These are phyloP conservation scores for Pteromalus puparum DNA, from an alignment of 1,140 invertebrate genomes.

Conservation along the genomic window DNA sequence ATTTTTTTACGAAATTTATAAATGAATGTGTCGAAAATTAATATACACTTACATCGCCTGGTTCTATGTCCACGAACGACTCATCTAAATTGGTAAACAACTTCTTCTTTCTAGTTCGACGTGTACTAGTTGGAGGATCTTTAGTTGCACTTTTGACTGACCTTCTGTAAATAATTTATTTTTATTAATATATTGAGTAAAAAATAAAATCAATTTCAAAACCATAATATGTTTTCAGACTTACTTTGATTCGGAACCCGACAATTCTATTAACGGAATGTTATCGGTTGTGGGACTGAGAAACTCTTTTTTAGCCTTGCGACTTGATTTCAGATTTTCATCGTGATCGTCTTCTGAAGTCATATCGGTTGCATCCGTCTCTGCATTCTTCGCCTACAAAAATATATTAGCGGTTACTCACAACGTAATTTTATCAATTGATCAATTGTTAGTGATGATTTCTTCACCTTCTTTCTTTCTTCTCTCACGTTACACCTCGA, in stretches of 20 bases:
- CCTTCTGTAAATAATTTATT: slow-evolving; percentile 21
- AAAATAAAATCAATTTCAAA: slow-evolving; percentile 14
- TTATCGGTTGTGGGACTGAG: slow-evolving; percentile 49
- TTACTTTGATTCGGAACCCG: slow-evolving; percentile 60
- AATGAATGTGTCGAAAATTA: neutral
- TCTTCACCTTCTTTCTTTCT: slow-evolving; percentile 39
- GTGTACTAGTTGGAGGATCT: slow-evolving; percentile 41
- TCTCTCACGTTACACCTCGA: slow-evolving; percentile 10
- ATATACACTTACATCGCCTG: slow-evolving; percentile 50
- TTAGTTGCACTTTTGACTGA: slow-evolving; percentile 46
- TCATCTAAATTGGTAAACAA: slow-evolving; percentile 57
- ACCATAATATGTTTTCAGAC: neutral
- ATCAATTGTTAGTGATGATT: neutral
- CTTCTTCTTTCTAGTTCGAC: slow-evolving; percentile 59
- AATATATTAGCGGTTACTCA: slow-evolving; percentile 16
- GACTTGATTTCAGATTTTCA: neutral
- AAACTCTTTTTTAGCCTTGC: slow-evolving; percentile 34
- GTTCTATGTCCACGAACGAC: slow-evolving; percentile 59
- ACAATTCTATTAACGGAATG: slow-evolving; percentile 59
- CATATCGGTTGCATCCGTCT: slow-evolving; percentile 48
- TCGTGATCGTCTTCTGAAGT: slow-evolving; percentile 59
- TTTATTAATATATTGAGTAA: neutral
- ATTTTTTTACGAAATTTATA: slow-evolving; percentile 12
- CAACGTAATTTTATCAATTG: slow-evolving; percentile 3
- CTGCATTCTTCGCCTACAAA: slow-evolving; percentile 46